Conservation (phyloP, 1,140 invertebrate genomes). For the Trachymyrmex septentrionalis region DNA sequence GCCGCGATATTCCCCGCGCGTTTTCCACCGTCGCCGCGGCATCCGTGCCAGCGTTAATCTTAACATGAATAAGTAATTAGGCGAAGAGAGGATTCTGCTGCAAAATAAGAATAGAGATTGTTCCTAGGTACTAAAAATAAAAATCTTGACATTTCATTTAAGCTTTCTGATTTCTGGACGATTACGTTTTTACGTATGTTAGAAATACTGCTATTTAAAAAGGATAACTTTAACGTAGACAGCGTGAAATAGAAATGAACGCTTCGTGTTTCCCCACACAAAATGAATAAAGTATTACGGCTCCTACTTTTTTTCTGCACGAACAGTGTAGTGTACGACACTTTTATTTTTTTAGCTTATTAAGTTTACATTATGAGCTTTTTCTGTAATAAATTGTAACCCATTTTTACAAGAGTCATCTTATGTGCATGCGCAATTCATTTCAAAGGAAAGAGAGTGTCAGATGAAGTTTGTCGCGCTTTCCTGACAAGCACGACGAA, state of each 20-base stretch:
- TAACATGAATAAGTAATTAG: conserved; percentile 63
- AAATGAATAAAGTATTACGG: not conserved
- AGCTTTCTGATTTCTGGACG: not conserved
- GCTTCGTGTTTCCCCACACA: not conserved
- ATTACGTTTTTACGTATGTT: not conserved
- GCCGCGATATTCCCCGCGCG: conserved; percentile 33
- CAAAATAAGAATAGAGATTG: conserved; percentile 32
- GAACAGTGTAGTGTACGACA: not conserved
- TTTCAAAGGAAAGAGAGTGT: too few species aligned
- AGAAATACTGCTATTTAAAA: not conserved
- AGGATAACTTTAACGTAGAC: not conserved
- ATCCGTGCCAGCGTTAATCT: conserved; percentile 45
- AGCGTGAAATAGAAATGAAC: not conserved
- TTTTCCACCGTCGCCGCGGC: conserved; percentile 12
- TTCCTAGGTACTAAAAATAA: not conserved
- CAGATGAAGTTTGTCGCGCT: conserved; percentile 24
- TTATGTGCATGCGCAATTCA: conserved; percentile 35
- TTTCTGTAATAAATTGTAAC: not conserved
- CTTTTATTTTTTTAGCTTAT: conserved; percentile 1
- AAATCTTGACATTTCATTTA: conserved; percentile 13
- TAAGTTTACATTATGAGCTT: not conserved
- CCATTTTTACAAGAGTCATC: conserved; percentile 9
- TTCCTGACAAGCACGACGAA: conserved; percentile 58
- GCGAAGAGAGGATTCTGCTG: conserved; percentile 11
- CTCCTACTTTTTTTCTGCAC: conserved; percentile 1